Evolutionary conservation across 2,888 invertebrate genomes (phyloP).

Genomic region (Latrodectus elegans): DNA sequence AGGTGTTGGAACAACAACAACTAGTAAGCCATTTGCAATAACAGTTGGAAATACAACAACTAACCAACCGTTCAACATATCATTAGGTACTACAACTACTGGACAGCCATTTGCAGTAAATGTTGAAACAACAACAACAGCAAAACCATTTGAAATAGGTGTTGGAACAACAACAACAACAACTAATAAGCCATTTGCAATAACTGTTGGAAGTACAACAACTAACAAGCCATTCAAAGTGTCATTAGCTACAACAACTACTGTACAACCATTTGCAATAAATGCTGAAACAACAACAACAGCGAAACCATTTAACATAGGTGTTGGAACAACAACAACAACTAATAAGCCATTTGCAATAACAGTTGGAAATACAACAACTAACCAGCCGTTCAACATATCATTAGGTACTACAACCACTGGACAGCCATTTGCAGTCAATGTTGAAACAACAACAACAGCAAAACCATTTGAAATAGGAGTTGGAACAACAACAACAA

Average conservation of each 20-base stretch:
- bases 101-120: too few relatives aligned
- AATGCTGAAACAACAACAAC: neutral
- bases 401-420: too few relatives aligned
- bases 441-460: neutral
- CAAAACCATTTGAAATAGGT: neutral
- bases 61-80: too few relatives aligned
- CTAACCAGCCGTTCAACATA: too few relatives aligned
- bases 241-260: too few relatives aligned
- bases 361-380: too few relatives aligned
- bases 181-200: neutral
- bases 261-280: too few relatives aligned
- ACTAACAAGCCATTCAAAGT: neutral
- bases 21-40: neutral
- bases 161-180: neutral
- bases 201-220: neutral
- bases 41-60: too few relatives aligned
- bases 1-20: neutral
- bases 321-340: neutral
- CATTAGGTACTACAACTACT: too few relatives aligned
- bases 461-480: neutral
- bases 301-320: neutral
- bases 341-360: neutral
- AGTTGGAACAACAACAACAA: neutral
- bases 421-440: neutral
- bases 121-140: neutral